These are phyloP conservation scores for Dipodomys ordii DNA, from an alignment of 2,113 vertebrate species.

Conservation along the genomic window DNA sequence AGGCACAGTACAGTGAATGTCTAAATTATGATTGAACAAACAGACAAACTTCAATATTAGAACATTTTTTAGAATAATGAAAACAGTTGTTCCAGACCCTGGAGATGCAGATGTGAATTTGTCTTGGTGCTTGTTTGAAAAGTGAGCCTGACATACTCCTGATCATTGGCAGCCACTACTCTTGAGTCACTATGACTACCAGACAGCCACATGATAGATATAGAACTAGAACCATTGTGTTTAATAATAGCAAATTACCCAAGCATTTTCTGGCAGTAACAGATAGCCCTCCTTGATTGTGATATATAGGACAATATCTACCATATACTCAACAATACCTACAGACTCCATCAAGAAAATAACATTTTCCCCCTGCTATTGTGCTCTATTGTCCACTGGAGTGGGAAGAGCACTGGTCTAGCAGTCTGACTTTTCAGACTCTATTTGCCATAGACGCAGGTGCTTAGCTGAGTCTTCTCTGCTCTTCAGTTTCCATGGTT, in stretches of 20 bases:
- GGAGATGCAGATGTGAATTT: background rate
- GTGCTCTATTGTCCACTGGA: background rate
- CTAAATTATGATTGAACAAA: background rate
- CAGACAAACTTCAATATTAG: background rate
- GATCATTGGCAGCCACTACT: background rate
- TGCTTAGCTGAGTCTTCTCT: background rate
- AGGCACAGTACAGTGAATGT: background rate
- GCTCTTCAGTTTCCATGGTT: background rate
- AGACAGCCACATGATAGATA: background rate
- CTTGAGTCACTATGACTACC: background rate
- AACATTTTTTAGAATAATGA: background rate
- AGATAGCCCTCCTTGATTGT: background rate
- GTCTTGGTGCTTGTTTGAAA: background rate
- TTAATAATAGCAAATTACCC: background rate
- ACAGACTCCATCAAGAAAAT: background rate
- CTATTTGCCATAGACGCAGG: background rate
- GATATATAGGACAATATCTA: background rate
- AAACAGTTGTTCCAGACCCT: background rate
- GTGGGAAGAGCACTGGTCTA: background rate
- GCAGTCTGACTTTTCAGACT: background rate
- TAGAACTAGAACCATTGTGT: background rate
- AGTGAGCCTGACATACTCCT: background rate
- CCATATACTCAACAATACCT: background rate
- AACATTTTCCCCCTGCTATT: background rate
- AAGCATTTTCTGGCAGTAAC: background rate